phyloP scores from a whole-genome alignment of 1,140 invertebrate species.

The Sinella curviseta region DNA sequence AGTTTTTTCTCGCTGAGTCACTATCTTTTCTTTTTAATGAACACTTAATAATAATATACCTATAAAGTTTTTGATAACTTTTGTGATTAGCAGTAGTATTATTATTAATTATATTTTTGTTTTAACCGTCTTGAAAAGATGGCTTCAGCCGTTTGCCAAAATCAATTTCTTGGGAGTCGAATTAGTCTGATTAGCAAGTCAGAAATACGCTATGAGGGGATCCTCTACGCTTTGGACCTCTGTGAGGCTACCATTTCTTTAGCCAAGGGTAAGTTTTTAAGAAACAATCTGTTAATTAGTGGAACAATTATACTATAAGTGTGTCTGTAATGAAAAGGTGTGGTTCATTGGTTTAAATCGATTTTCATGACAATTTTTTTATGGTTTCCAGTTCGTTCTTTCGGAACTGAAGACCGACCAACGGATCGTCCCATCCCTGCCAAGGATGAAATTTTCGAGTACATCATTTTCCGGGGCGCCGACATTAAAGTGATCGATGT shows the following conservation, averaged over 20 bases:
- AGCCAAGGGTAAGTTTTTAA: slow-evolving; percentile 82
- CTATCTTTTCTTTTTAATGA: no score
- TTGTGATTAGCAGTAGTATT: no score
- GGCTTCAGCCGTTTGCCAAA: slow-evolving; percentile 4
- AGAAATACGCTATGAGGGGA: slow-evolving; percentile 98
- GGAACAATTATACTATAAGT: no score
- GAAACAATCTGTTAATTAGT: no score
- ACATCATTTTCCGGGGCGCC: slow-evolving; percentile 94
- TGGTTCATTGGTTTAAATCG: background rate
- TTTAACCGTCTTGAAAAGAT: background rate
- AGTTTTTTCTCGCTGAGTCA: no score
- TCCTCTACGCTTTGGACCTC: slow-evolving; percentile 97
- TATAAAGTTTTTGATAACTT: no score
- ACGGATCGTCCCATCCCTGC: slow-evolving; percentile 89
- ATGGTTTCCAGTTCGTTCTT: slow-evolving; percentile 83
- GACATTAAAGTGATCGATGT: slow-evolving; percentile 99
- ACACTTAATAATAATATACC: no score
- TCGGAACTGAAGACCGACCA: slow-evolving; percentile 96
- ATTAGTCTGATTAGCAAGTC: slow-evolving; percentile 99
- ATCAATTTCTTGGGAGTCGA: slow-evolving; percentile 80
- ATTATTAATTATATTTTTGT: no score
- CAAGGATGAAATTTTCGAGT: slow-evolving; percentile 96
- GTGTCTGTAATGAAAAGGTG: no score
- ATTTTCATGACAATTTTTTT: background rate
- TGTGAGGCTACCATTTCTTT: slow-evolving; percentile 98